Percentiles rank a stretch among this genome's conserved stretches.
These are phyloP conservation scores for Nematolebias whitei DNA, from an alignment of 2,113 vertebrate species.

Conservation along the genomic window DNA sequence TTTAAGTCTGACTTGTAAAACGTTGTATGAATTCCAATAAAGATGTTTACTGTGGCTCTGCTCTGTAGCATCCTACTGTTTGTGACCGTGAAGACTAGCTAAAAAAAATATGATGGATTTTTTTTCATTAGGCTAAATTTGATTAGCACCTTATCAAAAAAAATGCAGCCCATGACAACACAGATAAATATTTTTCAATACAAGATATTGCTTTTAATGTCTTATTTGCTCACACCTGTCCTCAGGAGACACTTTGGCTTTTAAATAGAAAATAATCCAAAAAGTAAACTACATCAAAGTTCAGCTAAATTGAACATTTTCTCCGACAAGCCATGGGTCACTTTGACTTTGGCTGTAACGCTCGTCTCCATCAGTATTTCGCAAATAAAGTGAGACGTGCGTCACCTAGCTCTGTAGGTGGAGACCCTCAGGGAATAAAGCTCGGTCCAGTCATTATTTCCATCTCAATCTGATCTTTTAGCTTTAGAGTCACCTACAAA, in stretches of 20 bases:
- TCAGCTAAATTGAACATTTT: neutral
- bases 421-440: neutral
- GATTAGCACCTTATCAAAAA: neutral
- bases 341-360: neutral
- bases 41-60: conserved; percentile 45
- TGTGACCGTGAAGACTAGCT: no score
- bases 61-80: neutral
- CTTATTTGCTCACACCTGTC: conserved; percentile 2
- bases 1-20: conserved; percentile 74
- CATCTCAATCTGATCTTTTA: neutral
- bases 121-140: neutral
- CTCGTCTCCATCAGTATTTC: neutral
- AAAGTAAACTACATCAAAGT: no score
- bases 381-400: neutral
- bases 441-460: neutral
- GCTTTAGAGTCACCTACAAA: neutral
- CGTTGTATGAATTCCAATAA: conserved; percentile 67
- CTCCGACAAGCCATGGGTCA: neutral
- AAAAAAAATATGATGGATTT: no score
- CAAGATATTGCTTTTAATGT: neutral
- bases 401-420: neutral
- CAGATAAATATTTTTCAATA: neutral
- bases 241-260: no score
- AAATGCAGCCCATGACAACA: neutral
- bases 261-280: no score